Evolutionary conservation across 2,888 invertebrate genomes (phyloP), one percentile per base, ranked within the genome.

Genomic region (Rhingia rostrata): DNA sequence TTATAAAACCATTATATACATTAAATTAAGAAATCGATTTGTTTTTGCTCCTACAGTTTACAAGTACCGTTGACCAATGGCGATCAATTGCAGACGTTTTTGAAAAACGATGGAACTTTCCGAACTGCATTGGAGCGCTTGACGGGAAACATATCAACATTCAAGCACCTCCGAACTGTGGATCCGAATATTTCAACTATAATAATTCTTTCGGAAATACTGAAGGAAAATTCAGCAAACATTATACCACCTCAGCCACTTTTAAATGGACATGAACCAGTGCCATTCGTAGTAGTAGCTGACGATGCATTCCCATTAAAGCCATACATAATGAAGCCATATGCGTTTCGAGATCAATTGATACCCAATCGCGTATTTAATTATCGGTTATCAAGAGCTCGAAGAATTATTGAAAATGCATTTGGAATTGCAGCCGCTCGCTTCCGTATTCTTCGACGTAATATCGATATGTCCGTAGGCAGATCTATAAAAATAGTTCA

Each of bases 251-350:
- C 67, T 41, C 49, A 60, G 51, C 67, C 77, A 43, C 43, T 75
- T 14, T 43, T 51, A 66, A 51, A 64, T n/a, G 43, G 47, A 64
- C 49, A 66, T 9, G 39, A 30, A 9, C 60, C 77, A 60, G 56
- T 67, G 33, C 51, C 60, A 41, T 67, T 67, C 61, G 77, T 77
- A 12, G 53, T 69, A 32, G 66, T 67, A 35, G 61, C 67, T 60
- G 61, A 60, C 67, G 45, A 77, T 45, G 51, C 67, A 41, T 77
- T 77, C 12, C 60, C 66, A 5, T 56, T 77, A 53, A 58, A 67
- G 47, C 45, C 67, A 37, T 67, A 77, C 22, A 6, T 77, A 49
- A 43, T 67, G 66, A 77, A 66, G 35, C 75, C 67, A 47, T 77
- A 56, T 35, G 41, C 37, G 32, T 75, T 37, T 51, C 10, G 56